phyloP scores from a whole-genome alignment of 2,797 vertebrate species.

The Ctenosaura bakeri region DNA sequence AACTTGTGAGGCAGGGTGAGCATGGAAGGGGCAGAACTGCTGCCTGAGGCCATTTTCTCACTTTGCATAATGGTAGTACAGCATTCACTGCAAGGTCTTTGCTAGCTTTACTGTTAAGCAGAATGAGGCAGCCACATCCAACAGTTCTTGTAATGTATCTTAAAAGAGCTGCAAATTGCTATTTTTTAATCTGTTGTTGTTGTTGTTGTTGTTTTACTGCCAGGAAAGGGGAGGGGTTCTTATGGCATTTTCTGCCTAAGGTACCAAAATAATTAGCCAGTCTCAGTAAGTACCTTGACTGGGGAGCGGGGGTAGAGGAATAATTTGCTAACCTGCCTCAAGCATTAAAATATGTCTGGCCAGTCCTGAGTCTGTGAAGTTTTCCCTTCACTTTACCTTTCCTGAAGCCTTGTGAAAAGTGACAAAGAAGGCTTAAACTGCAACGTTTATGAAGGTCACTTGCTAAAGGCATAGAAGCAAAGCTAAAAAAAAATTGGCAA shows the following conservation, averaged over 20 bases:
- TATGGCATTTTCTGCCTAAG: background rate
- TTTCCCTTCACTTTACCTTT: background rate
- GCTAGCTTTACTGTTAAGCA: background rate
- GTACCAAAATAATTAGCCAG: background rate
- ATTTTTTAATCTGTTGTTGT: background rate
- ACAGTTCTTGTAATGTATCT: background rate
- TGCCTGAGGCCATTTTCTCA: background rate
- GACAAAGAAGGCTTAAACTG: background rate
- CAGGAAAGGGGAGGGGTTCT: background rate
- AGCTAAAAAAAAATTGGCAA: background rate
- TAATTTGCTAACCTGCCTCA: background rate
- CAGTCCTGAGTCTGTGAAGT: background rate
- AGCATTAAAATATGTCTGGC: background rate
- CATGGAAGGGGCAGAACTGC: background rate
- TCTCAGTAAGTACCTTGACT: background rate
- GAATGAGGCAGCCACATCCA: background rate
- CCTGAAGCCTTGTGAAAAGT: background rate
- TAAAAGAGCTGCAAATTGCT: background rate
- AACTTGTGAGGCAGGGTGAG: too few relatives aligned
- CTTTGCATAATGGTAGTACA: background rate
- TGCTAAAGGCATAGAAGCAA: background rate
- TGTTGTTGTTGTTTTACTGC: background rate
- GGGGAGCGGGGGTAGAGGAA: too few relatives aligned
- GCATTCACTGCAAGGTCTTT: background rate
- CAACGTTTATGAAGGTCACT: background rate